These are phyloP conservation scores for Phacellophora camtschatica DNA, from an alignment of 30 jellyfish, hydroid and myxozoan species.

Conservation along the genomic window DNA sequence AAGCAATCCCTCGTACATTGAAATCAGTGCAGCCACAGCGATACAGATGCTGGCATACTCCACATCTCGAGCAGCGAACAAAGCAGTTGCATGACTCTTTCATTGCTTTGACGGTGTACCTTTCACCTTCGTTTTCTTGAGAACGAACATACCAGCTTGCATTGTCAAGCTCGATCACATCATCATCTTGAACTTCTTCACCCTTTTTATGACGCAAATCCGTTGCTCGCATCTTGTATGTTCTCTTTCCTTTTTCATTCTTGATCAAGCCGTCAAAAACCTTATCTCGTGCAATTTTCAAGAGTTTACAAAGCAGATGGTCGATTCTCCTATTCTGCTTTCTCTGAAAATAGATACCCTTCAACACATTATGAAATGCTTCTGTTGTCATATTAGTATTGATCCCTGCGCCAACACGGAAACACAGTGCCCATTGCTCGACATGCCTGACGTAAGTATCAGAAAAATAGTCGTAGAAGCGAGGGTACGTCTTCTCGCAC, in stretches of 20 bases:
- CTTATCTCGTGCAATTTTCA: constrained; percentile 10
- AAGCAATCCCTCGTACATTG: constrained; percentile 35
- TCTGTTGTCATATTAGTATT: constrained; percentile 12
- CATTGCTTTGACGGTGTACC: background rate
- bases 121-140: constrained; percentile 14
- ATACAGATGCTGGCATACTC: constrained; percentile 30
- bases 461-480: background rate
- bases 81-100: constrained; percentile 28
- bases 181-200: constrained; percentile 1
- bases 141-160: background rate
- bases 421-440: constrained; percentile 39
- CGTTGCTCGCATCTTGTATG: constrained; percentile 22
- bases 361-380: background rate
- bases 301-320: background rate
- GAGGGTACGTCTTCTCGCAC: constrained; percentile 1
- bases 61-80: constrained; percentile 25
- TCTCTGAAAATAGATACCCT: background rate
- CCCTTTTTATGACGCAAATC: constrained; percentile 11
- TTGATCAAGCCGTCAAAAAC: constrained; percentile 34
- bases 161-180: background rate
- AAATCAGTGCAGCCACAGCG: constrained; percentile 35
- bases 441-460: background rate
- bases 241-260: constrained; percentile 8
- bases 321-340: background rate
- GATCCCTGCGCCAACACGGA: constrained; percentile 3